These are phyloP conservation scores for Gortyna flavago DNA, from an alignment of 2,888 invertebrate genomes.

Conservation along the genomic window DNA sequence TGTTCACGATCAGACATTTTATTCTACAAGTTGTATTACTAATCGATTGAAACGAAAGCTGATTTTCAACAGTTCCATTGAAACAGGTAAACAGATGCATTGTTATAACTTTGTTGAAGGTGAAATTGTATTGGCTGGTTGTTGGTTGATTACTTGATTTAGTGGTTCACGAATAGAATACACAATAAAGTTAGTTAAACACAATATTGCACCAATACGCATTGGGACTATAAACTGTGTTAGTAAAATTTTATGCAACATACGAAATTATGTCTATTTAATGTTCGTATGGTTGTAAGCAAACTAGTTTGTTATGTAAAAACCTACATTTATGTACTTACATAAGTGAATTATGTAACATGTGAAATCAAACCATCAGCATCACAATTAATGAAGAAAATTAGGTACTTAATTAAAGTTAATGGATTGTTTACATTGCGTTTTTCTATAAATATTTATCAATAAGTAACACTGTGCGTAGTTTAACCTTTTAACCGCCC, in stretches of 20 bases:
- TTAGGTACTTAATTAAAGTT: constrained; percentile 44
- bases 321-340: constrained; percentile 45
- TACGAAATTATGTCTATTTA: constrained; percentile 29
- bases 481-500: too few species aligned
- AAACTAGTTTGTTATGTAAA: too few species aligned
- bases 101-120: constrained; percentile 16
- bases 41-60: background rate
- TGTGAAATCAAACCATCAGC: constrained; percentile 31
- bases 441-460: constrained; percentile 47
- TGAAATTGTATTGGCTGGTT: background rate
- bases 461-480: too few species aligned
- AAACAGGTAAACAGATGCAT: constrained; percentile 8
- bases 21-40: background rate
- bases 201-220: constrained; percentile 9
- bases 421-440: constrained; percentile 36
- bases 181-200: constrained; percentile 8
- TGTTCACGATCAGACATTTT: constrained; percentile 4
- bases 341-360: constrained; percentile 54
- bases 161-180: constrained; percentile 9
- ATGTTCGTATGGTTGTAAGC: constrained; percentile 23
- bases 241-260: constrained; percentile 37
- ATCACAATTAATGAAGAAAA: constrained; percentile 23
- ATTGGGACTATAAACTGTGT: background rate
- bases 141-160: constrained; percentile 5
- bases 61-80: background rate